phyloP scores from a whole-genome alignment of 1,140 invertebrate species.

The Chrysopa pallens region DNA sequence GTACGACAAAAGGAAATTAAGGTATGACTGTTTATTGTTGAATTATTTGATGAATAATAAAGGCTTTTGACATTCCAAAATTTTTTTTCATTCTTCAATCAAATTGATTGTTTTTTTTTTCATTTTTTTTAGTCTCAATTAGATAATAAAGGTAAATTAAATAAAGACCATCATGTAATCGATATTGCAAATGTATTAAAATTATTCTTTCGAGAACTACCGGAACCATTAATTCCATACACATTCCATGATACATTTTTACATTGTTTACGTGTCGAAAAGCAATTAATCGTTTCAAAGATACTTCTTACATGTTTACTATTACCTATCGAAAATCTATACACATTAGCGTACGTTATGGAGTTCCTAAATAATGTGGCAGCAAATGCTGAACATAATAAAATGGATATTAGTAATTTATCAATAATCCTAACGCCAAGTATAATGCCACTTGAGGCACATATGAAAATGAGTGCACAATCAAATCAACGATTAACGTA shows the following conservation, averaged over 20 bases:
- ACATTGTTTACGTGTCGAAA: slow-evolving; percentile 35
- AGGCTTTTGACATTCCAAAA: neutral
- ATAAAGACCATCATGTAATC: slow-evolving; percentile 47
- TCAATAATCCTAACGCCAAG: slow-evolving; percentile 67
- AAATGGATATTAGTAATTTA: slow-evolving; percentile 64
- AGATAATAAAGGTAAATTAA: slow-evolving; percentile 42
- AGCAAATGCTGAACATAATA: slow-evolving; percentile 43
- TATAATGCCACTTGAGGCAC: slow-evolving; percentile 53
- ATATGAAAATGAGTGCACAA: slow-evolving; percentile 14
- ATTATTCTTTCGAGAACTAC: slow-evolving; percentile 60
- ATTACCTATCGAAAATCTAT: slow-evolving; percentile 39
- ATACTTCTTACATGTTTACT: slow-evolving; percentile 42
- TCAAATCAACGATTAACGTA: slow-evolving; percentile 37
- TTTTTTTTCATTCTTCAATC: slow-evolving; percentile 1
- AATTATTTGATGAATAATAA: neutral
- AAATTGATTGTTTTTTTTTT: neutral
- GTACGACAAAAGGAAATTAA: slow-evolving; percentile 61
- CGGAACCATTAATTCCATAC: slow-evolving; percentile 61
- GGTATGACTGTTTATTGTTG: slow-evolving; percentile 27
- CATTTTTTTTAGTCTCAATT: slow-evolving; percentile 27
- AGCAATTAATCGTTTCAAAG: slow-evolving; percentile 26
- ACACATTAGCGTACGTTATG: slow-evolving; percentile 49
- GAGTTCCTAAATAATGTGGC: slow-evolving; percentile 42
- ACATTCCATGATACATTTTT: slow-evolving; percentile 55
- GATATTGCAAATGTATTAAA: slow-evolving; percentile 72